A percentile compares a stretch with the other conserved stretches of the same genome.
Conservation (phyloP, 1,140 invertebrate genomes). For the Eueides isabella region DNA sequence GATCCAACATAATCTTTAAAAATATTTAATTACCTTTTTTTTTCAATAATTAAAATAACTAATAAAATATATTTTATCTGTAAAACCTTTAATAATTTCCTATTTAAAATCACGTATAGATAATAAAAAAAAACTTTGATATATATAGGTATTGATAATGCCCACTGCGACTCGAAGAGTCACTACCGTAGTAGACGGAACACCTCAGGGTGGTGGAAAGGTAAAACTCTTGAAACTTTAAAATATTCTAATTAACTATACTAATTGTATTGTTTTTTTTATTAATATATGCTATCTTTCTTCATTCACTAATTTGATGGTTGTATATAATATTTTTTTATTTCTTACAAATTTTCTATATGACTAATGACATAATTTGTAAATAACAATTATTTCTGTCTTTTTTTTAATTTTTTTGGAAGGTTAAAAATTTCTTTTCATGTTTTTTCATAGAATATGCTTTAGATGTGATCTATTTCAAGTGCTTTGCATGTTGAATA, state of each 20-base stretch:
- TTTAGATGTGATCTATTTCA: too few species aligned
- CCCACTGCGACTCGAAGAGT: slow-evolving; percentile 92
- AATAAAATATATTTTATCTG: too few species aligned
- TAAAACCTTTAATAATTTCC: not conserved
- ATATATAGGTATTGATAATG: slow-evolving; percentile 91
- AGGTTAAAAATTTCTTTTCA: too few species aligned
- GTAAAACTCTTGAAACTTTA: slow-evolving; percentile 68
- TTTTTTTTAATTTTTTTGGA: not conserved
- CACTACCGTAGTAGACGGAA: slow-evolving; percentile 87
- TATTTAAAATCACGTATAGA: not conserved
- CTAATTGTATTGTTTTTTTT: slow-evolving; percentile 20
- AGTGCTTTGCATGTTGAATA: too few species aligned
- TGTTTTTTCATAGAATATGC: too few species aligned
- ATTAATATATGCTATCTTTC: not conserved
- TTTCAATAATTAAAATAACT: too few species aligned
- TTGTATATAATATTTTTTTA: not conserved
- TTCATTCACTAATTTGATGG: not conserved
- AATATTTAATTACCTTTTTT: too few species aligned
- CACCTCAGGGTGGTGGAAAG: slow-evolving; percentile 88
- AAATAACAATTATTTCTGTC: not conserved
- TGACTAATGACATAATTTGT: not conserved
- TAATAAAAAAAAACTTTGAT: slow-evolving; percentile 7
- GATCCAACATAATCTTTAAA: too few species aligned
- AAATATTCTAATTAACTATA: not conserved
- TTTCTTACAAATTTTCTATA: not conserved